Evolutionary conservation across 2,888 invertebrate species (phyloP), one percentile per base, ranked within the genome.

Genomic region (Caenorhabditis sinica): DNA sequence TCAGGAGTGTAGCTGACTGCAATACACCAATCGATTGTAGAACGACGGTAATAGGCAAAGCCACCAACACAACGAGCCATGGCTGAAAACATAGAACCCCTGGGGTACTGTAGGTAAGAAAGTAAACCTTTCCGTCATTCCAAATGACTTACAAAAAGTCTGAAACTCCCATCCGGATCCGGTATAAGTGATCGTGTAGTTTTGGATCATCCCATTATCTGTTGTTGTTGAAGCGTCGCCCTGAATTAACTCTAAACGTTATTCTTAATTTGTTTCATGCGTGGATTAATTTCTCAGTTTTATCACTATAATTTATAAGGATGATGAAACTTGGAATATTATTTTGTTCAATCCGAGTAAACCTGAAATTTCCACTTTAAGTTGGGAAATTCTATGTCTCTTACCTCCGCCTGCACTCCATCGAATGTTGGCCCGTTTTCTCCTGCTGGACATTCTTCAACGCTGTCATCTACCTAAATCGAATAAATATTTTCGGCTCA

Each of bases 181-280:
- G 1, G 43, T 45, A 6, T 17, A 65, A 2, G 28, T 45, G 17
- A 65, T 65, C 0, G 65, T 65, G 45, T 65, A 65, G 9, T 43
- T 65, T 45, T 65, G 65, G 43, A 65, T 65, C 17, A 15, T 63
- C 6, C 43, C 63, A 25, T 13, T 25, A 13, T 43, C 45, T 6
- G 17, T 28, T 28, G 65, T 65, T 1, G 43, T 65, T 17, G 65
- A 65, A 17, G 65, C 65, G 11, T 65, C 65, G 17, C 65, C 65
- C 28, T 45, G 36, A 1, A 25, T n/a, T n/a, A n/a, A n/a, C n/a
- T n/a, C 33, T 6, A 36, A 36, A 40, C 40, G 40, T 40, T n/a
- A n/a, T n/a, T n/a, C n/a, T n/a, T n/a, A n/a, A n/a, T n/a, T n/a
- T n/a, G n/a, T n/a, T n/a, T n/a, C n/a, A n/a, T n/a, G n/a, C n/a